Conservation (phyloP, 2,888 invertebrate species). For the Yponomeuta plumbellus region DNA sequence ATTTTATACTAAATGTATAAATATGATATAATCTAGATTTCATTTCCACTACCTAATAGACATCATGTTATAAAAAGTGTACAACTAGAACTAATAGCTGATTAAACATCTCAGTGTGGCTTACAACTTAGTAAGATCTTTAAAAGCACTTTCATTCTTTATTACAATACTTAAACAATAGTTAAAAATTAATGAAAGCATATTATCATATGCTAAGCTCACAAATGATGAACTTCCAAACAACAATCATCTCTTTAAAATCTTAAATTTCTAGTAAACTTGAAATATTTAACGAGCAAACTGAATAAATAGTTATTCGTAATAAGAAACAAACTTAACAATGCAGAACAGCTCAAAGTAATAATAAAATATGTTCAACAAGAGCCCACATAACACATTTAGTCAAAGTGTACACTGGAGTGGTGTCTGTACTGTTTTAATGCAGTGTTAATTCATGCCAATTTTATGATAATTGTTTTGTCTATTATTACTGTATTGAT, state of each 20-base stretch:
- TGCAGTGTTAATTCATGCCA: conserved; percentile 57
- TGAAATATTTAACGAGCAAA: conserved; percentile 77
- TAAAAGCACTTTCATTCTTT: conserved; percentile 74
- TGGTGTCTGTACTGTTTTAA: conserved; percentile 47
- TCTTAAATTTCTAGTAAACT: conserved; percentile 75
- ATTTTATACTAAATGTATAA: conserved; percentile 77
- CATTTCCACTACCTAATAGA: conserved; percentile 75
- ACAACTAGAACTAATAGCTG: conserved; percentile 76
- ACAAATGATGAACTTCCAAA: conserved; percentile 68
- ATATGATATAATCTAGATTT: conserved; percentile 76
- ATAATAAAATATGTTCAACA: conserved; percentile 74
- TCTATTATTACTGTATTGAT: conserved; percentile 73
- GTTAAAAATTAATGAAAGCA: conserved; percentile 72
- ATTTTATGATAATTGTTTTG: conserved; percentile 57
- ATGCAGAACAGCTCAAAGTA: conserved; percentile 74
- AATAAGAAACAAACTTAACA: conserved; percentile 75
- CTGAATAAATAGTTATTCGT: conserved; percentile 76
- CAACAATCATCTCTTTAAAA: conserved; percentile 72
- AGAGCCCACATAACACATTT: conserved; percentile 60
- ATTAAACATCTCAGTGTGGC: conserved; percentile 75
- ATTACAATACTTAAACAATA: conserved; percentile 72
- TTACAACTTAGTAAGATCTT: conserved; percentile 75
- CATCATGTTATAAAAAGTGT: conserved; percentile 77
- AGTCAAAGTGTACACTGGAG: conserved; percentile 47
- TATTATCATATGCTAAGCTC: conserved; percentile 42